phyloP scores from a whole-genome alignment of 2,797 vertebrate species.

The Caiman crocodilus region DNA sequence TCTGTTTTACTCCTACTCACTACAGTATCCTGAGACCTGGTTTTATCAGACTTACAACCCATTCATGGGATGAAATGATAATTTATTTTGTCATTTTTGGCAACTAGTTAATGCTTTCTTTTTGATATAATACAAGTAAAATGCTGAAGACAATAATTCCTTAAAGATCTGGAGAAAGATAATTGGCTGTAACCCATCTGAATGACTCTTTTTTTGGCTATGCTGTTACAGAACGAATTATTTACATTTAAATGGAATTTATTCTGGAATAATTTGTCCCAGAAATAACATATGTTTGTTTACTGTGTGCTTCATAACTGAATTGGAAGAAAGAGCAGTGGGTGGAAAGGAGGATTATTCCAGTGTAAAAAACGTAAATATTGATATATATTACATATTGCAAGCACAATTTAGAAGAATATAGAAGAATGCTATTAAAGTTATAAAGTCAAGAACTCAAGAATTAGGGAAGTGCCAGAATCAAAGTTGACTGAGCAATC shows the following conservation, averaged over 20 bases:
- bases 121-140: background rate
- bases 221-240: background rate
- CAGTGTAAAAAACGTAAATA: background rate
- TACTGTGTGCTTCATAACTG: background rate
- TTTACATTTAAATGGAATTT: background rate
- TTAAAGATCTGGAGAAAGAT: background rate
- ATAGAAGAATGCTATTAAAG: background rate
- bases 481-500: background rate
- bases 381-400: background rate
- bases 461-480: background rate
- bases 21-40: background rate
- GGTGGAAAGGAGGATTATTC: background rate
- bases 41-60: background rate
- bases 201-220: background rate
- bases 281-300: background rate
- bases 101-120: background rate
- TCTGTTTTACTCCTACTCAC: background rate
- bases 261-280: background rate
- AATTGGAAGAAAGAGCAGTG: background rate
- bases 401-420: background rate
- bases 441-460: background rate
- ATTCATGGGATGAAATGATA: background rate
- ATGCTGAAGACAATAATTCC: background rate
- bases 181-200: background rate
- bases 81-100: background rate